These are phyloP conservation scores for Pedetes capensis DNA, from an alignment of 2,113 vertebrate species.

Conservation along the genomic window DNA sequence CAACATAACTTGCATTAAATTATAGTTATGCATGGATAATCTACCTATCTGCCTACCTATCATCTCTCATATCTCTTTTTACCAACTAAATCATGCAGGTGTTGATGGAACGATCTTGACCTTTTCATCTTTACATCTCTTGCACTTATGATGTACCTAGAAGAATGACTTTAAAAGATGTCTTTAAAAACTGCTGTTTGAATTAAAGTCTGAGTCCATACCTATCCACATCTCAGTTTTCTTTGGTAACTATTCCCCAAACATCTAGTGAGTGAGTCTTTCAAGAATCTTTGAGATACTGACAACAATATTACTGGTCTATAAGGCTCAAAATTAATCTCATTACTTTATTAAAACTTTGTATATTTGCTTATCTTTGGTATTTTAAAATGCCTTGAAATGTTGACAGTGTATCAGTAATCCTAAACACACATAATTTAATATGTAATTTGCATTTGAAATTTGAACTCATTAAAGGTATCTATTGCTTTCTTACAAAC, in stretches of 20 bases:
- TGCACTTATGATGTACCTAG: neutral
- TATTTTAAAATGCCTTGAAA: slow-evolving; percentile 24
- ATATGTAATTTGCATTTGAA: slow-evolving; percentile 35
- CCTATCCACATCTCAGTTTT: neutral
- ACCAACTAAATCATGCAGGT: neutral
- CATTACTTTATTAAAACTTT: slow-evolving; percentile 40
- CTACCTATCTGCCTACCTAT: neutral
- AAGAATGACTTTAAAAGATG: neutral
- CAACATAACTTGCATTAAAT: neutral
- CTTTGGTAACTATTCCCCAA: neutral
- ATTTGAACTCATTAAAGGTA: slow-evolving; percentile 1
- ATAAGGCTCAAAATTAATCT: slow-evolving; percentile 42
- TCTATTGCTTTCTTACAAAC: slow-evolving; percentile 4
- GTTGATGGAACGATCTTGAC: neutral
- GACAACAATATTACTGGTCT: slow-evolving; percentile 19
- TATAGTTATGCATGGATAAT: neutral
- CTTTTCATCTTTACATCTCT: neutral
- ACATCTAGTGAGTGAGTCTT: neutral
- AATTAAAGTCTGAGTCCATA: neutral
- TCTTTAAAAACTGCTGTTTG: neutral
- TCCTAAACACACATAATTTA: slow-evolving; percentile 4
- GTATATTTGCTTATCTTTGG: slow-evolving; percentile 35
- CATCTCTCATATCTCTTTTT: neutral
- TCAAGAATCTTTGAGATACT: slow-evolving; percentile 46
- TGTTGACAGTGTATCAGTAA: slow-evolving; percentile 32